These are phyloP conservation scores for Drosophila varians DNA, from an alignment of 1,140 invertebrate genomes.

Conservation along the genomic window DNA sequence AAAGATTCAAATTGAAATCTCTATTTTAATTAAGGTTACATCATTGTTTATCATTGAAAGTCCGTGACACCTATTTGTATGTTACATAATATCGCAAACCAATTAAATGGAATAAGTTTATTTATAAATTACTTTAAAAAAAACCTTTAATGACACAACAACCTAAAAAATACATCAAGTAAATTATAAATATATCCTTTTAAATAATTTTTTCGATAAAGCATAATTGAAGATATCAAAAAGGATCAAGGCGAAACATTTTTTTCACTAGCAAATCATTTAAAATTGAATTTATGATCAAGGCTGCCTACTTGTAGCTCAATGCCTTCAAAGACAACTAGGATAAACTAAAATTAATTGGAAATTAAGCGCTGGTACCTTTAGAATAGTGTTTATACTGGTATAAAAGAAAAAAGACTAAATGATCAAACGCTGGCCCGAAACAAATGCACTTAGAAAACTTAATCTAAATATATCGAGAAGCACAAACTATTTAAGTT, in stretches of 20 bases:
- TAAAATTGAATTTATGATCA: neutral
- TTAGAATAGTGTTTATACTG: conserved; percentile 75
- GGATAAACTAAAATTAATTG: conserved; percentile 14
- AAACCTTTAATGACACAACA: neutral
- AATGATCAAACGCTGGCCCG: conserved; percentile 46
- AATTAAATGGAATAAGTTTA: neutral
- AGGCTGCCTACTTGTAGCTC: neutral
- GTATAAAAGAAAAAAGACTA: conserved; percentile 76
- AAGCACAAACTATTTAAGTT: conserved; percentile 24
- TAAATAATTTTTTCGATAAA: neutral
- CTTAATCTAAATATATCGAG: conserved; percentile 42
- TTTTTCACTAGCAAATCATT: neutral
- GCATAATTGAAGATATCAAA: too few relatives aligned
- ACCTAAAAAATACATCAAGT: neutral
- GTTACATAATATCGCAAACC: neutral
- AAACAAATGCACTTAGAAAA: conserved; percentile 48
- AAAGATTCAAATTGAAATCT: neutral
- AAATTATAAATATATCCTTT: neutral
- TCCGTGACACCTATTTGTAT: neutral
- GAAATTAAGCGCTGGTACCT: conserved; percentile 46
- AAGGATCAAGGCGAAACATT: too few relatives aligned
- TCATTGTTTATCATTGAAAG: neutral
- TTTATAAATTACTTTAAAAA: neutral
- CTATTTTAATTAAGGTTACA: neutral
- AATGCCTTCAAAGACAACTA: conserved; percentile 1